Conservation (phyloP, 2,797 vertebrate genomes). For the Crocidura indochinensis region DNA sequence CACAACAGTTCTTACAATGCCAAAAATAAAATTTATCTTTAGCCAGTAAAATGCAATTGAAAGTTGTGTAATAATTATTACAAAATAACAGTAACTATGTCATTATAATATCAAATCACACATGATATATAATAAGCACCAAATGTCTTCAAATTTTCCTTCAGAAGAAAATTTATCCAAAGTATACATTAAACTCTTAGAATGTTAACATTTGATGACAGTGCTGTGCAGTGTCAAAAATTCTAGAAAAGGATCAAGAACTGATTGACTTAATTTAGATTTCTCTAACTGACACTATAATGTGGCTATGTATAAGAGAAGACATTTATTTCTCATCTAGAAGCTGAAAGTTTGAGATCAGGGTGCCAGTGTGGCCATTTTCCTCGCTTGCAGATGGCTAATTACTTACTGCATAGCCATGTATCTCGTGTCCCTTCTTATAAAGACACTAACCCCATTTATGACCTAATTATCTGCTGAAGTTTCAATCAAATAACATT, state of each 20-base stretch:
- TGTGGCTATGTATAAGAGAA: background rate
- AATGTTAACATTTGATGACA: background rate
- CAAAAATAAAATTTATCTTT: background rate
- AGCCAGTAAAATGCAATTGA: constrained; percentile 40
- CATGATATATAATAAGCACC: constrained; percentile 5
- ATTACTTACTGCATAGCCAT: background rate
- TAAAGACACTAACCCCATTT: background rate
- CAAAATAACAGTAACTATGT: constrained; percentile 41
- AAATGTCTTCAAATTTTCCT: background rate
- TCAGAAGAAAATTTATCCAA: background rate
- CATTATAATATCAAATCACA: background rate
- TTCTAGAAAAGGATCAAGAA: background rate
- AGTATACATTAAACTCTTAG: background rate
- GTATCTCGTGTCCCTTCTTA: background rate
- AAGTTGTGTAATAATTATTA: constrained; percentile 65
- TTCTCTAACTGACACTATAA: background rate
- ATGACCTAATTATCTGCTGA: background rate
- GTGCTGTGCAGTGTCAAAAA: background rate
- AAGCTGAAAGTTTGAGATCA: background rate
- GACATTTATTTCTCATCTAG: background rate
- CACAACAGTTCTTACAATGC: background rate
- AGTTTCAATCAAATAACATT: background rate
- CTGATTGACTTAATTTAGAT: background rate
- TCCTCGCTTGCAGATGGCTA: background rate
- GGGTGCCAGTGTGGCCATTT: background rate